Evolutionary conservation across 2,113 vertebrate species (phyloP).

Genomic region (Myrmophylax atrothorax): DNA sequence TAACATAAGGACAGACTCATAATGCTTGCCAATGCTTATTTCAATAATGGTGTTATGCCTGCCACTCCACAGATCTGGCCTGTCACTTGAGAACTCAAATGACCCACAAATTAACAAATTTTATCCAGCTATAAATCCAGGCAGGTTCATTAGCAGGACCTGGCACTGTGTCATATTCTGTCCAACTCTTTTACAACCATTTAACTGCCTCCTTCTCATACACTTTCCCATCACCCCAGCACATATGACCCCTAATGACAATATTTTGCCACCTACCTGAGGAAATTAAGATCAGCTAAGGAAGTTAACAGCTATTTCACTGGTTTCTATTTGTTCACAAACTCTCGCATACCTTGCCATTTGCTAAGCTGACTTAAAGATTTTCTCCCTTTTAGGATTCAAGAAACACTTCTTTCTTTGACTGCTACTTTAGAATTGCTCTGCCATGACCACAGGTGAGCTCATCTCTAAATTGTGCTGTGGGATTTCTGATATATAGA

Average conservation of each 20-base stretch:
- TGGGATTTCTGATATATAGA: not conserved
- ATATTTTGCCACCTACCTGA: not conserved
- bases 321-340: not conserved
- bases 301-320: not conserved
- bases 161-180: not conserved
- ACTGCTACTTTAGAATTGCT: not conserved
- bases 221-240: not conserved
- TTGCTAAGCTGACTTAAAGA: not conserved
- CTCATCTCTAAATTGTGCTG: not conserved
- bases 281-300: not conserved
- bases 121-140: not conserved
- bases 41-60: not conserved
- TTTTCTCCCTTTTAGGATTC: not conserved
- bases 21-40: not conserved
- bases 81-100: constrained; percentile 15
- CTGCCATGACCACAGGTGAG: not conserved
- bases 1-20: not conserved
- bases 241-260: not conserved
- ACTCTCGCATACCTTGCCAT: not conserved
- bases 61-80: not conserved
- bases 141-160: not conserved
- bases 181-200: not conserved
- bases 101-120: not conserved
- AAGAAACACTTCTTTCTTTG: not conserved
- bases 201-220: not conserved